These are phyloP conservation scores for Lordiphosa fenestrarum DNA, from an alignment of 2,888 invertebrate species.

Conservation along the genomic window DNA sequence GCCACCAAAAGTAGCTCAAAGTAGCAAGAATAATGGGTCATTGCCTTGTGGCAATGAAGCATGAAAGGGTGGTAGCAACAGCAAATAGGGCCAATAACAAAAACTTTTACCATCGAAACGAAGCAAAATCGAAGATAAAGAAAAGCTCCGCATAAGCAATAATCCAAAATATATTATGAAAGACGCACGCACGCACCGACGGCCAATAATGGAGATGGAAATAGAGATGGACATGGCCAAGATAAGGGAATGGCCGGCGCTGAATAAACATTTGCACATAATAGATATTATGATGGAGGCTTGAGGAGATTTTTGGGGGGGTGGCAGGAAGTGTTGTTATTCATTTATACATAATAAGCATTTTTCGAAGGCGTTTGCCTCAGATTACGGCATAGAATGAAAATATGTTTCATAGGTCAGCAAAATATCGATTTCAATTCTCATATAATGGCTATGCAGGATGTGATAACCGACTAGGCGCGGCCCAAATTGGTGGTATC, in stretches of 20 bases:
- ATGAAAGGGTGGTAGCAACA: constrained; percentile 34
- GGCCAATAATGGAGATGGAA: constrained; percentile 2
- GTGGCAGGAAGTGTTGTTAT: constrained; percentile 26
- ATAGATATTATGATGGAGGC: constrained; percentile 32
- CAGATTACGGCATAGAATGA: no score
- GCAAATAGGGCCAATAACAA: constrained; percentile 35
- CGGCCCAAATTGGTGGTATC: no score
- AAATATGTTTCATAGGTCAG: no score
- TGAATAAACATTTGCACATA: constrained; percentile 47
- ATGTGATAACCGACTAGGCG: no score
- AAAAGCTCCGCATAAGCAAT: constrained; percentile 66
- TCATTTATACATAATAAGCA: constrained; percentile 43
- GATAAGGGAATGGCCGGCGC: constrained; percentile 34
- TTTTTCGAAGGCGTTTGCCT: constrained; percentile 9
- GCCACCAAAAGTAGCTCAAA: constrained; percentile 27
- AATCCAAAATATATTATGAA: constrained; percentile 43
- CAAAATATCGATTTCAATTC: no score
- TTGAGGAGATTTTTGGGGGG: constrained; percentile 10
- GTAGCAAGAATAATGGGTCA: constrained; percentile 14
- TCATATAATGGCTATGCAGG: no score
- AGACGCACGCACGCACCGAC: constrained; percentile 3
- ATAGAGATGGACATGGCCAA: constrained; percentile 39
- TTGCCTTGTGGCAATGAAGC: constrained; percentile 31
- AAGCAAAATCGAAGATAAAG: constrained; percentile 68
- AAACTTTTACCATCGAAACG: constrained; percentile 38